phyloP scores from a whole-genome alignment of 2,113 vertebrate genomes.

The Pao palembangensis region DNA sequence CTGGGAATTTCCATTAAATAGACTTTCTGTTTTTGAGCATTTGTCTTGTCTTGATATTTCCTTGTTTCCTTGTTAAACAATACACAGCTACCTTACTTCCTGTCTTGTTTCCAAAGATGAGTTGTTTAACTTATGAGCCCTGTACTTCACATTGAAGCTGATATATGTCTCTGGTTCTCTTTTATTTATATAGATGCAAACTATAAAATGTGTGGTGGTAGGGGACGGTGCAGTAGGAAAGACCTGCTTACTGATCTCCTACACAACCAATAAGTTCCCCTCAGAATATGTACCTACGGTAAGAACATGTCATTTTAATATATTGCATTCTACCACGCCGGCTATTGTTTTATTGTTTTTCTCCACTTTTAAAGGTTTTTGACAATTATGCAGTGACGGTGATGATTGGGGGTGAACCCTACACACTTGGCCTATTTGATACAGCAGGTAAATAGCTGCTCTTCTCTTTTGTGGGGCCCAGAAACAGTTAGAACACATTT shows the following conservation, averaged over 20 bases:
- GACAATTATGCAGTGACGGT: constrained; percentile 99
- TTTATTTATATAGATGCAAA: constrained; percentile 84
- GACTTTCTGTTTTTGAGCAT: no score
- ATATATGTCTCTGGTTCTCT: constrained; percentile 4
- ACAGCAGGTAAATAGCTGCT: constrained; percentile 83
- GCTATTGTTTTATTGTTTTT: not conserved
- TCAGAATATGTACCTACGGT: constrained; percentile 98
- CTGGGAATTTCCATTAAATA: no score
- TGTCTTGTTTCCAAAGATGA: no score
- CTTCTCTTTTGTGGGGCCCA: not conserved
- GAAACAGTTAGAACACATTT: not conserved
- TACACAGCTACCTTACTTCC: no score
- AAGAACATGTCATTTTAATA: constrained; percentile 44
- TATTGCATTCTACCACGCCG: not conserved
- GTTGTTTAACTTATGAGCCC: no score
- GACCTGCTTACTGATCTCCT: constrained; percentile 97
- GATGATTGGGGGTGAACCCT: constrained; percentile 98
- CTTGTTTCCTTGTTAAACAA: no score
- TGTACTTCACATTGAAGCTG: not conserved
- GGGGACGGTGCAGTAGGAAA: constrained; percentile 98
- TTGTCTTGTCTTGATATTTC: no score
- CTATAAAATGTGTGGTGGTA: constrained; percentile 98
- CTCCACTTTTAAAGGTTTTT: constrained; percentile 81
- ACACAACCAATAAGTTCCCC: constrained; percentile 98
- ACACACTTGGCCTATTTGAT: constrained; percentile 95